Conservation (phyloP, 2,113 vertebrate species). For the Lagenorhynchus albirostris region DNA sequence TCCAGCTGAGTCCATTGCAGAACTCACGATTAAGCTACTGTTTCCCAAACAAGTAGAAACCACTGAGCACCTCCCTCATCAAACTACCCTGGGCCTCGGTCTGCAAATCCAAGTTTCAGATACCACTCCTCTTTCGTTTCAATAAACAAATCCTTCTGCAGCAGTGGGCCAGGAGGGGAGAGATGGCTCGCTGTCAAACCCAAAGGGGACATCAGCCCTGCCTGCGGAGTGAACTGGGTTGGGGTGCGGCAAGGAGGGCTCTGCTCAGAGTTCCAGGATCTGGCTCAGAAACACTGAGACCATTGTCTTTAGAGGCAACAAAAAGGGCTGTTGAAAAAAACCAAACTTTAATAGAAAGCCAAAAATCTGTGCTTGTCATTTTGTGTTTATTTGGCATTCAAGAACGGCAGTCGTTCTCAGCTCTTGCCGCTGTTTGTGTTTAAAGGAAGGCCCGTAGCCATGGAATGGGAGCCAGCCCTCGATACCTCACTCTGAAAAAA, state of each 20-base stretch:
- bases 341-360: slow-evolving; percentile 57
- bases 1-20: background rate
- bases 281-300: slow-evolving; percentile 66
- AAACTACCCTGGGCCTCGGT: background rate
- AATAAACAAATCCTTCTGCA: slow-evolving; percentile 15
- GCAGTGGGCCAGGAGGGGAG: background rate
- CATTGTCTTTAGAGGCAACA: slow-evolving; percentile 71
- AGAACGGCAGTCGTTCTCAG: slow-evolving; percentile 18
- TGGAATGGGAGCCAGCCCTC: background rate
- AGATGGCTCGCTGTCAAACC: slow-evolving; percentile 1
- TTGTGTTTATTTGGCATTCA: slow-evolving; percentile 60
- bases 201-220: background rate
- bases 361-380: slow-evolving; percentile 74
- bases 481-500: slow-evolving; percentile 28
- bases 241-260: slow-evolving; percentile 31
- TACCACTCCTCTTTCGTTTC: background rate
- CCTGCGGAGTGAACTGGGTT: background rate
- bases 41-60: background rate
- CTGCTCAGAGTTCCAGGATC: background rate
- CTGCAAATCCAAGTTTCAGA: slow-evolving; percentile 2
- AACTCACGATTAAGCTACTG: background rate
- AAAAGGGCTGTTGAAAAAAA: slow-evolving; percentile 78
- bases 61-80: background rate
- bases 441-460: background rate
- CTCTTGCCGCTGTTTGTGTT: slow-evolving; percentile 28